A percentile compares a stretch with the other conserved stretches of the same genome.
These are phyloP conservation scores for Heterodera filipjevi DNA, from an alignment of 2,888 invertebrate species.

Conservation along the genomic window DNA sequence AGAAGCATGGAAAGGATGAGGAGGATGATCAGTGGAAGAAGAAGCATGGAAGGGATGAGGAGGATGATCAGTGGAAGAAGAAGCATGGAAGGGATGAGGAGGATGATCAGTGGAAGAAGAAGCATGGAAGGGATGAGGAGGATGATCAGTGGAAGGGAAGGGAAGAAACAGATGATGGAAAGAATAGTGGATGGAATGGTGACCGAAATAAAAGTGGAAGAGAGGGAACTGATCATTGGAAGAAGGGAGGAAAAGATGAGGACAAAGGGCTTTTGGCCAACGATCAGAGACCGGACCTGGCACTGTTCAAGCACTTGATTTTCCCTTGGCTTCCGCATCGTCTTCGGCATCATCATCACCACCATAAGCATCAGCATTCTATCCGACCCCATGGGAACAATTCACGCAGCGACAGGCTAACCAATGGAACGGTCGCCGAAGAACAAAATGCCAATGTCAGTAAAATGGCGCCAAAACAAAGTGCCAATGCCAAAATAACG, in stretches of 20 bases:
- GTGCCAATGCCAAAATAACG: background rate
- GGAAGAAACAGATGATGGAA: background rate
- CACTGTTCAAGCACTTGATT: conserved; percentile 12
- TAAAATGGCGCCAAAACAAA: background rate
- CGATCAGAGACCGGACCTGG: background rate
- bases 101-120: background rate
- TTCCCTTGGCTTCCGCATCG: conserved; percentile 34
- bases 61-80: background rate
- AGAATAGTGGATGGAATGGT: background rate
- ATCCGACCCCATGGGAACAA: background rate
- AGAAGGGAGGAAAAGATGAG: background rate
- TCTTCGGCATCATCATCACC: conserved; percentile 27
- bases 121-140: background rate
- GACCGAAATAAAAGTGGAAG: background rate
- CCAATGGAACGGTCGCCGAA: background rate
- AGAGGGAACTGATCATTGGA: background rate
- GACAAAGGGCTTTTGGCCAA: background rate
- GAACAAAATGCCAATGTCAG: background rate
- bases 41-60: background rate
- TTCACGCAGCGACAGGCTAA: background rate
- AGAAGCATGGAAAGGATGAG: background rate
- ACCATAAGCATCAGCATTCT: background rate
- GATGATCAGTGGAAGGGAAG: background rate
- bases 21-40: background rate
- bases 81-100: background rate